Conservation (phyloP, 2,113 vertebrate genomes). For the Picathartes gymnocephalus region DNA sequence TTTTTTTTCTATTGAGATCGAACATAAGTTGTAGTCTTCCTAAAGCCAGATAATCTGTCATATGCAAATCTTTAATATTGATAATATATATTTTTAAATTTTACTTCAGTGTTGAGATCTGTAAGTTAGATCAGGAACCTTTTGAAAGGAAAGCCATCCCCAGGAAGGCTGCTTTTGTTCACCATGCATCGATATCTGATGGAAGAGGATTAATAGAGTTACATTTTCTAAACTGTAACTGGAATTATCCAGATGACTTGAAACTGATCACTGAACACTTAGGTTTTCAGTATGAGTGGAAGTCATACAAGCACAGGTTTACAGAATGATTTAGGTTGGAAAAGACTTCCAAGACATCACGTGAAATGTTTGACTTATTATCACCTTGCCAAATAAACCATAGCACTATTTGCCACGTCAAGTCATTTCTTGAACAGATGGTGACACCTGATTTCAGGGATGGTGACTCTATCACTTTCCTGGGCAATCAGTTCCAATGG, state of each 20-base stretch:
- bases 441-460: not conserved
- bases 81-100: not conserved
- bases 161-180: not conserved
- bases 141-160: not conserved
- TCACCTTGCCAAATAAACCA: not conserved
- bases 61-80: not conserved
- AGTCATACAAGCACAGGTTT: not conserved
- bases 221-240: not conserved
- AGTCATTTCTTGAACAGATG: not conserved
- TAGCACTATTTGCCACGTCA: accelerated
- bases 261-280: not conserved
- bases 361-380: not conserved
- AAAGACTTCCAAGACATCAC: not conserved
- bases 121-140: not conserved
- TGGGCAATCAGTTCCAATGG: not conserved
- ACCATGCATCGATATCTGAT: not conserved
- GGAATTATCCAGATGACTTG: not conserved
- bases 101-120: not conserved
- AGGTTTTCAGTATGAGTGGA: not conserved
- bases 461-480: not conserved
- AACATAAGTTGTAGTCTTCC: not conserved
- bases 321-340: not conserved
- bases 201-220: not conserved
- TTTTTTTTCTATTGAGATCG: not conserved
- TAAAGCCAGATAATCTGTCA: not conserved